Conservation (phyloP, 2,888 invertebrate species). For the Prenolepis imparis region DNA sequence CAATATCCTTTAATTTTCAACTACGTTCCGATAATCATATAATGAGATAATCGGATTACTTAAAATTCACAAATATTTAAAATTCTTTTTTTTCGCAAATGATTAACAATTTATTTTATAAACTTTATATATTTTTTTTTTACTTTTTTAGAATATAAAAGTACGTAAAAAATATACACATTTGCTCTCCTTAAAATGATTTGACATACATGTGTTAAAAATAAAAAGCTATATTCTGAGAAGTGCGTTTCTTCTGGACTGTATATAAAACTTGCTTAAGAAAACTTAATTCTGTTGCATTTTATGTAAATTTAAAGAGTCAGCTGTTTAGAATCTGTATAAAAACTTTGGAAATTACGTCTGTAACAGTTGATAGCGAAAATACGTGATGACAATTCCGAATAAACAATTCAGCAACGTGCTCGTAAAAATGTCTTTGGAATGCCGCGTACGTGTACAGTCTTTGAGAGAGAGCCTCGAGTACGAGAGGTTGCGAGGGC, state of each 20-base stretch:
- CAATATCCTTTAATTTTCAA: background rate
- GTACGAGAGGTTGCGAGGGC: constrained; percentile 57
- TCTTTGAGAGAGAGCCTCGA: constrained; percentile 34
- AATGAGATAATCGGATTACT: background rate
- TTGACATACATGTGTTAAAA: background rate
- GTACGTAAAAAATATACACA: constrained; percentile 8
- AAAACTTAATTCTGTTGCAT: background rate
- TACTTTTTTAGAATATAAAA: background rate
- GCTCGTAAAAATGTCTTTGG: constrained; percentile 2
- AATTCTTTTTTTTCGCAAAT: too few relatives aligned
- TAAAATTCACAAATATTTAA: too few relatives aligned
- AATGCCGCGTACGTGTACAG: constrained; percentile 41
- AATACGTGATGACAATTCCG: too few relatives aligned
- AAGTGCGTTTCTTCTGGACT: background rate
- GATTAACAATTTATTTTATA: constrained; percentile 9
- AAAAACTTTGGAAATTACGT: background rate
- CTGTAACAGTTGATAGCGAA: background rate
- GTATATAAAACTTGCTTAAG: background rate
- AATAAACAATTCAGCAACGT: background rate
- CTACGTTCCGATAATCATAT: background rate
- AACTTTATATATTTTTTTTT: constrained; percentile 4
- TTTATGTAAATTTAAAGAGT: background rate
- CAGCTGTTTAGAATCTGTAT: background rate
- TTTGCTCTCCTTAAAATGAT: constrained; percentile 21
- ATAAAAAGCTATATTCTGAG: background rate